phyloP scores from a whole-genome alignment of 2,888 invertebrate genomes.

The Nematopogon swammerdamellus region DNA sequence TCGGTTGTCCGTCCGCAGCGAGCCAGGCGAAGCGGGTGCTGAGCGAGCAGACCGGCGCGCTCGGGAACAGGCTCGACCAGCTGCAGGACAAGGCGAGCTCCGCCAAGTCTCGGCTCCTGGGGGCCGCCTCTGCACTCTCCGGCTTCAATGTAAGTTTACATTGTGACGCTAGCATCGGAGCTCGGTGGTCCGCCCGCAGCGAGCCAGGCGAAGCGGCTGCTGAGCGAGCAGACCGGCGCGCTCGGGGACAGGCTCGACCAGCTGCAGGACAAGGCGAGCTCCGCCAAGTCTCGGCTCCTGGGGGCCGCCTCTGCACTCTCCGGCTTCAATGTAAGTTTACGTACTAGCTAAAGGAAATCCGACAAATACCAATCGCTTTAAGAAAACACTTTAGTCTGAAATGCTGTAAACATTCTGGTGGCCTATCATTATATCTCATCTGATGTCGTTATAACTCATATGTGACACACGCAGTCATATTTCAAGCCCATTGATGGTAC shows the following conservation, averaged over 20 bases:
- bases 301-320: constrained; percentile 84
- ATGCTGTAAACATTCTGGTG: too few relatives aligned
- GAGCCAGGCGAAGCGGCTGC: constrained; percentile 71
- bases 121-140: constrained; percentile 81
- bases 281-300: constrained; percentile 75
- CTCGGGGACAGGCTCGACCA: constrained; percentile 75
- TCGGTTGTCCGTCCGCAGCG: constrained; percentile 72
- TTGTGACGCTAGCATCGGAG: constrained; percentile 50
- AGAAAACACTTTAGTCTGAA: too few relatives aligned
- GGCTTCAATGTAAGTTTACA: constrained; percentile 69
- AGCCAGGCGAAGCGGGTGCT: constrained; percentile 73
- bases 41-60: constrained; percentile 69
- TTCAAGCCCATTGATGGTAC: too few relatives aligned
- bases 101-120: constrained; percentile 74
- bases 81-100: constrained; percentile 75
- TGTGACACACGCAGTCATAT: too few relatives aligned
- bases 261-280: constrained; percentile 71
- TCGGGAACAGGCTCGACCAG: constrained; percentile 74
- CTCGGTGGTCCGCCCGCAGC: constrained; percentile 73
- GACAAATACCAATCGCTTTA: too few relatives aligned
- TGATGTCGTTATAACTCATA: too few relatives aligned
- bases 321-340: constrained; percentile 67
- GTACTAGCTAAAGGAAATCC: constrained; percentile 29
- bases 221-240: constrained; percentile 70
- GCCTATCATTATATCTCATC: too few relatives aligned